These are phyloP conservation scores for Cremastobaeus sp. DNA, from an alignment of 2,888 invertebrate species.

Conservation along the genomic window DNA sequence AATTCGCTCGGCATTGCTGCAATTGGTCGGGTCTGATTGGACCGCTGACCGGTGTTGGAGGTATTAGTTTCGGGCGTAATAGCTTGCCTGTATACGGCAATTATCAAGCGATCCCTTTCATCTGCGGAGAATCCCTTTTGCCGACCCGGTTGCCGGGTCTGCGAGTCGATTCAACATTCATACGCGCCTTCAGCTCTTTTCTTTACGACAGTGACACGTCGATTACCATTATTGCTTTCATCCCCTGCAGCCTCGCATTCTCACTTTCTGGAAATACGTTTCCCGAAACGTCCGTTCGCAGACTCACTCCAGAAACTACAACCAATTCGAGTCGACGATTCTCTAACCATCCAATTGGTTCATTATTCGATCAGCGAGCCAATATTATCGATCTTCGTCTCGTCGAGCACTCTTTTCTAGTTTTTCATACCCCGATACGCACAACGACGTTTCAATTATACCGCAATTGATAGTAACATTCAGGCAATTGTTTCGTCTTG, in stretches of 20 bases:
- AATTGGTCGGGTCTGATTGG: conserved; percentile 71
- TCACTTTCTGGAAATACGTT: no score
- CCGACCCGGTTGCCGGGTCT: not conserved
- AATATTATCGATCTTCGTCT: no score
- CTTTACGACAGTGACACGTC: conserved; percentile 26
- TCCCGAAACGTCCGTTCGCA: no score
- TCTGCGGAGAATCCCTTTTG: conserved; percentile 30
- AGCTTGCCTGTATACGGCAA: conserved; percentile 70
- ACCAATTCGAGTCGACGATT: no score
- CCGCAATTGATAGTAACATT: no score
- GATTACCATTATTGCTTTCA: conserved; percentile 11
- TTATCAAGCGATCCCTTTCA: conserved; percentile 66
- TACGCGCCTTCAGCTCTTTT: conserved; percentile 20
- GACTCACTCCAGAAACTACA: no score
- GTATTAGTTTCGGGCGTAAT: conserved; percentile 70
- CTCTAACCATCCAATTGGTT: no score
- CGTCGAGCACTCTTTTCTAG: no score
- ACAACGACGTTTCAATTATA: no score
- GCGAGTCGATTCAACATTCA: conserved; percentile 18
- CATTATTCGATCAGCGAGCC: no score
- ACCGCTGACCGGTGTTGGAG: conserved; percentile 67
- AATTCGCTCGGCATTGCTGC: conserved; percentile 64
- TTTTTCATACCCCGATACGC: no score
- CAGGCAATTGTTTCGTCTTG: no score
- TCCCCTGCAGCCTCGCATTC: conserved; percentile 3